A percentile compares a stretch with the other conserved stretches of the same genome.
Conservation (phyloP, 2,888 invertebrate genomes). For the Brachylomia viminalis region DNA sequence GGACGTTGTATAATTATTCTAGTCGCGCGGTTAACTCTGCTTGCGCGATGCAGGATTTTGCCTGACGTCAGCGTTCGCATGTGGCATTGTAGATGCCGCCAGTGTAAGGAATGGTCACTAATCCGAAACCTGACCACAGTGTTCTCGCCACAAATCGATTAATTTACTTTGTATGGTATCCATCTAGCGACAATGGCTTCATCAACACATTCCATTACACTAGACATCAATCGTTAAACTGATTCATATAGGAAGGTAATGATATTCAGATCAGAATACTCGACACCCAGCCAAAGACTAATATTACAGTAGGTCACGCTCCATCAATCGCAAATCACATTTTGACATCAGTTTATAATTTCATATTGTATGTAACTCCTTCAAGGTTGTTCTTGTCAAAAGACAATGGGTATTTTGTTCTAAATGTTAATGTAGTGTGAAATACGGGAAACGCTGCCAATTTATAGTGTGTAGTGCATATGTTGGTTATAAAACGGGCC, state of each 20-base stretch:
- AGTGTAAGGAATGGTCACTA: conserved; percentile 11
- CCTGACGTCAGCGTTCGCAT: no score
- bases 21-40: no score
- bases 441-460: conserved; percentile 76
- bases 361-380: conserved; percentile 44
- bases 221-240: conserved; percentile 1
- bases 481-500: conserved; percentile 75
- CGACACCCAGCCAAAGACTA: conserved; percentile 58
- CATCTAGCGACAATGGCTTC: conserved; percentile 37
- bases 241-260: conserved; percentile 6
- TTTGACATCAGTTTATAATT: conserved; percentile 67
- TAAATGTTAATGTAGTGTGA: conserved; percentile 79
- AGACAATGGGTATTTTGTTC: conserved; percentile 75
- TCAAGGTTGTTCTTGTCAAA: conserved; percentile 58
- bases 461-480: conserved; percentile 78
- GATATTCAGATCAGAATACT: conserved; percentile 21
- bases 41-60: no score
- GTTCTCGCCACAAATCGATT: conserved; percentile 33
- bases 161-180: conserved; percentile 46
- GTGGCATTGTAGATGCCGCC: no score
- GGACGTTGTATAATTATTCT: no score
- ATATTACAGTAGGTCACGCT: conserved; percentile 66
- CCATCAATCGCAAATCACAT: conserved; percentile 62
- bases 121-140: background rate
- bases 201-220: conserved; percentile 15